Percentiles rank a stretch among this genome's conserved stretches.
Evolutionary conservation across 2,888 invertebrate species (phyloP).

Genomic region (Alcis repandata): DNA sequence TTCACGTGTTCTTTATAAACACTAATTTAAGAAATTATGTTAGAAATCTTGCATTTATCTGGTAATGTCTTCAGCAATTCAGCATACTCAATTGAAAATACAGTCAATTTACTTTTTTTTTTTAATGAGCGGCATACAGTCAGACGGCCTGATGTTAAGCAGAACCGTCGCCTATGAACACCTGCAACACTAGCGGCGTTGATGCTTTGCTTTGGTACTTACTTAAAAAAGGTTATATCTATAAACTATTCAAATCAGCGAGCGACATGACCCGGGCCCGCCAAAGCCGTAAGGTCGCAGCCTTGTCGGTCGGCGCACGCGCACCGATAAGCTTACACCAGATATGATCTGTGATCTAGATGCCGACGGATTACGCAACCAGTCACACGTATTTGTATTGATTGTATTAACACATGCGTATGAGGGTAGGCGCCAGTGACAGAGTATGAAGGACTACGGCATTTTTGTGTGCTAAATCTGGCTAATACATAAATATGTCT

Average conservation of each 20-base stretch:
- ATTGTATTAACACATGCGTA: conserved; percentile 17
- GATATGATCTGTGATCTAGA: conserved; percentile 34
- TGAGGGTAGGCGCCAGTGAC: conserved; percentile 6
- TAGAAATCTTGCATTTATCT: too few species aligned
- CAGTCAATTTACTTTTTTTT: not conserved
- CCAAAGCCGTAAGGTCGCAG: conserved; percentile 35
- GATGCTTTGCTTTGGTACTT: too few species aligned
- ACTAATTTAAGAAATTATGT: too few species aligned
- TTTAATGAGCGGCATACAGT: too few species aligned
- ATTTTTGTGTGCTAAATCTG: not conserved
- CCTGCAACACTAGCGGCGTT: too few species aligned
- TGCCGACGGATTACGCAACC: conserved; percentile 20
- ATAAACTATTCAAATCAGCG: not conserved
- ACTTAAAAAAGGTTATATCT: too few species aligned
- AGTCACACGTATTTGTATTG: conserved; percentile 10
- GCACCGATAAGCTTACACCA: conserved; percentile 33
- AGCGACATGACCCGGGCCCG: conserved; percentile 26
- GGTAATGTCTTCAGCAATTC: too few species aligned
- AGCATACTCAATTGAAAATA: not conserved
- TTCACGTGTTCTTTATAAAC: too few species aligned
- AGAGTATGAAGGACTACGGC: not conserved
- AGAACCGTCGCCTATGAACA: too few species aligned
- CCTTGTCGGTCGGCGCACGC: conserved; percentile 46
- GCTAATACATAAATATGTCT: not conserved
- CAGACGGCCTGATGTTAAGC: too few species aligned